Evolutionary conservation across 2,888 invertebrate species (phyloP), one percentile per base, ranked within the genome.

Genomic region (Pachydiplax longipennis): DNA sequence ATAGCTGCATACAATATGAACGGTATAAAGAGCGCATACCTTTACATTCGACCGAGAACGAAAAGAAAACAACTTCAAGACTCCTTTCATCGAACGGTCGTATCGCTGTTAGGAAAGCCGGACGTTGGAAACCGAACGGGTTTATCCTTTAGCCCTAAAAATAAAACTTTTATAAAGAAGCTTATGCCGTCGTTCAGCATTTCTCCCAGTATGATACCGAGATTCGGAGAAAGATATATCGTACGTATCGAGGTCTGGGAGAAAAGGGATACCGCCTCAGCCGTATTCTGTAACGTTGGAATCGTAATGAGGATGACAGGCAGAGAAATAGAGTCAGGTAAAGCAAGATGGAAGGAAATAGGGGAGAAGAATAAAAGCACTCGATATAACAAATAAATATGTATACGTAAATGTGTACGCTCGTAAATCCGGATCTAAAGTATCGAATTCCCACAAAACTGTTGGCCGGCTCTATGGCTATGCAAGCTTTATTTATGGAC

Each of bases 131-230:
- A 44, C 44, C 82, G 82, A 82, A 82, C 48, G 82, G 82, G 82
- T 82, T 48, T 40, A 82, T 82, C 44, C 82, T 82, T 82, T 44
- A 82, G 82, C 82, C 48, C n/a, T 82, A 82, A 82, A 73, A 82
- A 82, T 82, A 82, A 82, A 82, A 44, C 48, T 82, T 48, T 82
- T 82, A 82, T 25, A 48, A 82, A 82, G 82, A 48, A 82, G 82
- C 82, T 82, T 44, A 82, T 82, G 82, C 44, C 13, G 44, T 82
- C 48, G 22, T 48, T 82, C 48, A 22, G 44, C n/a, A 48, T 48
- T n/a, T 48, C 48, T 48, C 44, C 82, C 37, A 37, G 13, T 44
- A 82, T 44, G 73, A 73, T 22, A 31, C 73, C 73, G 73, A 73
- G 73, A 73, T 73, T 31, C 25, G 31, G 73, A 31, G 73, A 22